Conservation (phyloP, 2,113 vertebrate species). For the Campylomormyrus numenius region DNA sequence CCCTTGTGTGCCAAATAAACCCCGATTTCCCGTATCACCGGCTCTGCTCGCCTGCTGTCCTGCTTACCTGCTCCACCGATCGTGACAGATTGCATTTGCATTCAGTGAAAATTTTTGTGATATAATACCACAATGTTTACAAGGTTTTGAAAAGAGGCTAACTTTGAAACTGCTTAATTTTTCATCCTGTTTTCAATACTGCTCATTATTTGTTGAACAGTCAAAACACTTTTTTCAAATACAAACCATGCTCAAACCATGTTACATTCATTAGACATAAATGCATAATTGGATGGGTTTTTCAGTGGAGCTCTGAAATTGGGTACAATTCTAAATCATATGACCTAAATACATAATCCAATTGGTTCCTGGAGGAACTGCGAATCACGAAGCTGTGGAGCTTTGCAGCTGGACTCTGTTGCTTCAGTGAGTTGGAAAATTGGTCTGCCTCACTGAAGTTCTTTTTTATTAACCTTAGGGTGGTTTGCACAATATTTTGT, state of each 20-base stretch:
- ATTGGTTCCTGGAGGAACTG: not conserved
- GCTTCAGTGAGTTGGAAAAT: not conserved
- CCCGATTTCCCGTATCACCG: too few relatives aligned
- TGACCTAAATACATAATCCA: not conserved
- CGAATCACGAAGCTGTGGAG: not conserved
- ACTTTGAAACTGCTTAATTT: not conserved
- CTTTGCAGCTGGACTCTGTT: not conserved
- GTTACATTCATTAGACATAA: not conserved
- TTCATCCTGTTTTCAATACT: not conserved
- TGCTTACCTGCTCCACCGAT: too few relatives aligned
- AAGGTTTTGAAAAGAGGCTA: not conserved
- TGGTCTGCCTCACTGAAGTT: not conserved
- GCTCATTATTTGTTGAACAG: not conserved
- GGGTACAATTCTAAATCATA: not conserved
- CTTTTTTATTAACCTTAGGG: not conserved
- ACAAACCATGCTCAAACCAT: not conserved
- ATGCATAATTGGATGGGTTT: not conserved
- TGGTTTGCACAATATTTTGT: not conserved
- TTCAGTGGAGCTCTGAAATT: not conserved
- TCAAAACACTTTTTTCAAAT: not conserved
- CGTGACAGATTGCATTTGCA: not conserved
- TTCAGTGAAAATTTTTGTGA: not conserved
- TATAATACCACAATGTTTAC: not conserved
- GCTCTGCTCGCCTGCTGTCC: too few relatives aligned
- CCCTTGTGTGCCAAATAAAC: too few relatives aligned